Conservation (phyloP, 2,797 vertebrate species). For the Crocidura indochinensis region DNA sequence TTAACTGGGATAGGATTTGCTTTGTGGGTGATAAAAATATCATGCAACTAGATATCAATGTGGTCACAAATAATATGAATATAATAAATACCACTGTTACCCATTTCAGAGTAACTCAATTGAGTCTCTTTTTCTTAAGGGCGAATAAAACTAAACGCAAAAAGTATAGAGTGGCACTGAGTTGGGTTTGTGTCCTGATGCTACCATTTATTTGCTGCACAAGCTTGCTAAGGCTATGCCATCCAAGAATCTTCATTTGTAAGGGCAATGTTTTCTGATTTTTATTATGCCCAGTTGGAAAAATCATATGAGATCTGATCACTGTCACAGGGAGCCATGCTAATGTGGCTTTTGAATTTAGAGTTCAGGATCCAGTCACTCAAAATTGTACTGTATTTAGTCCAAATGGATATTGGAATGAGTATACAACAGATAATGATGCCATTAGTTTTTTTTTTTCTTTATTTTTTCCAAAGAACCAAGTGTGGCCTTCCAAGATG, state of each 20-base stretch:
- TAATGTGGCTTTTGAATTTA: too few relatives aligned
- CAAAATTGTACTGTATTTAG: too few relatives aligned
- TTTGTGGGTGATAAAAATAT: constrained; percentile 1
- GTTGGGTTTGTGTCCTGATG: background rate
- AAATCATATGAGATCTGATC: background rate
- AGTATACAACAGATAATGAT: constrained; percentile 38
- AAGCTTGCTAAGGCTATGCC: background rate
- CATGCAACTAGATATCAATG: background rate
- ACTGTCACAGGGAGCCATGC: background rate
- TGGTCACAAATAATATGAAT: background rate
- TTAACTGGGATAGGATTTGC: background rate
- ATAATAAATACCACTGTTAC: background rate
- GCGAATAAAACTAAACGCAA: too few relatives aligned
- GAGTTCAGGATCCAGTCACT: too few relatives aligned
- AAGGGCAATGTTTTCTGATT: background rate
- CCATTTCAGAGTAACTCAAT: background rate
- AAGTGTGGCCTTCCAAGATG: background rate
- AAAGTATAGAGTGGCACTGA: background rate
- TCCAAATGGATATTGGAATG: background rate
- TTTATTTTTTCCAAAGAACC: constrained; percentile 21
- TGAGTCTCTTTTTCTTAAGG: background rate
- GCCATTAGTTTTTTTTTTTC: background rate
- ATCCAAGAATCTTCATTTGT: background rate
- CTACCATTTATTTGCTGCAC: background rate
- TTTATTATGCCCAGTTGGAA: background rate